These are phyloP conservation scores for Paracentrotus lividus DNA, from an alignment of 53 echinoderm and acorn worm genomes.

Conservation along the genomic window DNA sequence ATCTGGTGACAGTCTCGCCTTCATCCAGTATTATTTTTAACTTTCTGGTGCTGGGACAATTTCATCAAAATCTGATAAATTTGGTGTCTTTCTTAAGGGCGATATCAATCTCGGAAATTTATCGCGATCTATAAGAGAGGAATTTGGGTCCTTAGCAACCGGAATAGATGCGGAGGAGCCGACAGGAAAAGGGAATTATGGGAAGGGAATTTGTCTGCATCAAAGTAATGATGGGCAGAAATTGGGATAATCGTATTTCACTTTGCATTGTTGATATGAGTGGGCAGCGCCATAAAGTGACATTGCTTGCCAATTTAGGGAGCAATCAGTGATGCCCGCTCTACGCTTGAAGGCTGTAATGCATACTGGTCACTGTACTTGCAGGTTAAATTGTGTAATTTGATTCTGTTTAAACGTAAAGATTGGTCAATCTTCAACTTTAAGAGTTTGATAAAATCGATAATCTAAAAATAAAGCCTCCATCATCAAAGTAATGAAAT, in stretches of 20 bases:
- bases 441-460: too few relatives aligned
- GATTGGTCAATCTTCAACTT: too few relatives aligned
- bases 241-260: slow-evolving; percentile 43
- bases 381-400: too few relatives aligned
- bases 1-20: not conserved
- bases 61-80: not conserved
- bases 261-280: slow-evolving; percentile 3
- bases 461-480: too few relatives aligned
- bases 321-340: not conserved
- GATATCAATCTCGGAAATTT: not conserved
- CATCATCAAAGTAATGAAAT: too few relatives aligned
- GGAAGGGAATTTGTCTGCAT: slow-evolving; percentile 43
- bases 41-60: not conserved
- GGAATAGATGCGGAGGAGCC: not conserved
- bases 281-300: slow-evolving; percentile 5
- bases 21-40: not conserved
- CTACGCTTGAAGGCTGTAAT: not conserved
- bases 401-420: too few relatives aligned
- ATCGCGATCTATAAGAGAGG: not conserved
- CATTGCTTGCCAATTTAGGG: slow-evolving; percentile 4
- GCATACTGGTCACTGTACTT: not conserved
- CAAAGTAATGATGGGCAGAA: slow-evolving; percentile 6
- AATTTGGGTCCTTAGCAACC: not conserved
- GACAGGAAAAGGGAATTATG: slow-evolving; percentile 26
- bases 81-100: not conserved